Evolutionary conservation across 2,888 invertebrate species (phyloP).

Genomic region (Drosophila emarginata): DNA sequence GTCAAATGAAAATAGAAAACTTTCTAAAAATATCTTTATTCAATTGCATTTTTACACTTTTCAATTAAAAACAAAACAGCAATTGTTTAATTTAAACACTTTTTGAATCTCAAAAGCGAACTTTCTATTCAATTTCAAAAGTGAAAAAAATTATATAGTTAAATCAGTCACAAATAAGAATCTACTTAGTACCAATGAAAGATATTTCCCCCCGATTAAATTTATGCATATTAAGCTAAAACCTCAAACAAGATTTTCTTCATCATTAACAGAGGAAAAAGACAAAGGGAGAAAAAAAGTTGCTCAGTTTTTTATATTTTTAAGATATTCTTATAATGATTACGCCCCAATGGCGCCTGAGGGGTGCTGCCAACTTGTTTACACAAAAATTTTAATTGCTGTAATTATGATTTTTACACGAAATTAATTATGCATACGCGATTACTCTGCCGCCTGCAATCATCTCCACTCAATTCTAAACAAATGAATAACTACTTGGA

Average conservation of each 20-base stretch:
- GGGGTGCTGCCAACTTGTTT: constrained; percentile 59
- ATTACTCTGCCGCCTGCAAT: constrained; percentile 10
- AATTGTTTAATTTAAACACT: background rate
- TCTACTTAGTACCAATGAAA: background rate
- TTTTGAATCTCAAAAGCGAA: background rate
- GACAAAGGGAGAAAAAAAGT: constrained; percentile 28
- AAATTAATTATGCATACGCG: constrained; percentile 70
- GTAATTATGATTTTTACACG: constrained; percentile 74
- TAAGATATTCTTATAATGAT: constrained; percentile 55
- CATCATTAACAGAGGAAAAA: constrained; percentile 16
- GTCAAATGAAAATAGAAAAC: background rate
- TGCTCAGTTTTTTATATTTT: constrained; percentile 23
- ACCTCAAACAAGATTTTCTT: constrained; percentile 5
- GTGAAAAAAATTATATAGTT: background rate
- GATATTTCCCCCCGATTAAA: background rate
- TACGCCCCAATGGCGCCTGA: constrained; percentile 50
- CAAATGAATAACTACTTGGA: constrained; percentile 8
- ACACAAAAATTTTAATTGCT: constrained; percentile 69
- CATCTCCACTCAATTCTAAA: constrained; percentile 12
- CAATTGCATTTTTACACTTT: background rate
- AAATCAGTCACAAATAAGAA: constrained; percentile 10
- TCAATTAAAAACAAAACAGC: no score
- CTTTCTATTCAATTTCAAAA: background rate
- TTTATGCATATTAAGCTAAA: constrained; percentile 5
- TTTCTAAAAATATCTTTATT: background rate